Base-by-base conservation (phyloP, 2,113 vertebrate species). In the Apodemus speciosus region DNA sequence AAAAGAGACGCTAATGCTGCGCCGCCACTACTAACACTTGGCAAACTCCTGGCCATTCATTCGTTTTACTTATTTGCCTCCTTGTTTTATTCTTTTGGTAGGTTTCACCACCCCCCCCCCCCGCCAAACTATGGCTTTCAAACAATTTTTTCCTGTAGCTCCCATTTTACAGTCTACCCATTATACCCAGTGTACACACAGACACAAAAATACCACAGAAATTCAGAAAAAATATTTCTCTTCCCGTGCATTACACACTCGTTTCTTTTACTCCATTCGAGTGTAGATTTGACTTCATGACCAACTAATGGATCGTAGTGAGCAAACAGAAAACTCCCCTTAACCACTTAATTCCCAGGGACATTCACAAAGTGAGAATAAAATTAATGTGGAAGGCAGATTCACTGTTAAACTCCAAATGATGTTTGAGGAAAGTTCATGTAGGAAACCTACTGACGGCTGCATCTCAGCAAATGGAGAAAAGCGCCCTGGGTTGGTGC, bases 221-320 rank as follows among this genome's bases (percentile, higher is more conserved):
- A 15, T 32, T 64, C 16, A 32, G 40, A 84, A 88, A 90, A 90
- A 60, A 11, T 64, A 79, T 30, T 46, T 68, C 5, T 80, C 13
- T 18, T 81, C 32, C 9, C 66, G 14, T 3, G 51, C 1, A 9
- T 9, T 76, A 30, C 9, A 51, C 16, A 66, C 23, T 68, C 30
- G 46, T 77, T 86, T 92, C 68, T 77, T 76, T 40, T 66, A 79
- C 32, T 73, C 86, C 53, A 75, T 38, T 81, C 9, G 68, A 85
- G 38, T 81, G 23, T 75, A 84, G 53, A 51, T 77, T 76, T 92
- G 71, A 84, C 80, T 93, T 95, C 49, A 15, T 66, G 64, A 81
- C 14, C 76, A 85, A n/a, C 51, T 62, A 89, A 64, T 53, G 66
- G 66, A 30, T 81, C 25, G 49, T 1, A 6, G 32, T 5, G 23